Evolutionary conservation across 1,140 invertebrate species (phyloP).

Genomic region (Probaryconus sp.): DNA sequence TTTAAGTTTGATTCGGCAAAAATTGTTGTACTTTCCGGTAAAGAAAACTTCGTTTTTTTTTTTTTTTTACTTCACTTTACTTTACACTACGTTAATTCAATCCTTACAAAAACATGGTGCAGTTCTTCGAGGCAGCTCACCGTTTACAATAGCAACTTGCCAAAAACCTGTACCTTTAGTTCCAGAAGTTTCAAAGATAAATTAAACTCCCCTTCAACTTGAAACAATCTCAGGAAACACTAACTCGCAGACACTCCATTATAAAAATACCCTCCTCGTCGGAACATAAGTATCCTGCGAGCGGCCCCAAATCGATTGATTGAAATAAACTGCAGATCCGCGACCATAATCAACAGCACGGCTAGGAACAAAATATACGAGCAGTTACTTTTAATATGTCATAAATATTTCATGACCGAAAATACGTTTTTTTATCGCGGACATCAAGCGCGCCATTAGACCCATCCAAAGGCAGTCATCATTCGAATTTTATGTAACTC

Average conservation of each 20-base stretch:
- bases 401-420: conserved; percentile 46
- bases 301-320: conserved; percentile 12
- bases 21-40: no score
- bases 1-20: no score
- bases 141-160: neutral
- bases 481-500: conserved; percentile 47
- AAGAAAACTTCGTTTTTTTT: no score
- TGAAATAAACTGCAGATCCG: conserved; percentile 19
- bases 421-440: conserved; percentile 41
- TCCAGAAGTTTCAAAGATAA: conserved; percentile 1
- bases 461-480: conserved; percentile 24
- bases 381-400: conserved; percentile 27
- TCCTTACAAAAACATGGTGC: no score
- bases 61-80: no score
- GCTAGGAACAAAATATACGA: no score
- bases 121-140: no score
- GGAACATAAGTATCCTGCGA: no score
- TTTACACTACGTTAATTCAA: no score
- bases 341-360: conserved; percentile 2
- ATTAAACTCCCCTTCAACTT: conserved; percentile 4
- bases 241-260: conserved; percentile 2
- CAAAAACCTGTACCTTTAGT: no score
- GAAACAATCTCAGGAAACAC: conserved; percentile 8
- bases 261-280: neutral
- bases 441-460: conserved; percentile 43